A percentile compares a stretch with the other conserved stretches of the same genome.
These are phyloP conservation scores for Horisme vitalbata DNA, from an alignment of 2,888 invertebrate species.

Conservation along the genomic window DNA sequence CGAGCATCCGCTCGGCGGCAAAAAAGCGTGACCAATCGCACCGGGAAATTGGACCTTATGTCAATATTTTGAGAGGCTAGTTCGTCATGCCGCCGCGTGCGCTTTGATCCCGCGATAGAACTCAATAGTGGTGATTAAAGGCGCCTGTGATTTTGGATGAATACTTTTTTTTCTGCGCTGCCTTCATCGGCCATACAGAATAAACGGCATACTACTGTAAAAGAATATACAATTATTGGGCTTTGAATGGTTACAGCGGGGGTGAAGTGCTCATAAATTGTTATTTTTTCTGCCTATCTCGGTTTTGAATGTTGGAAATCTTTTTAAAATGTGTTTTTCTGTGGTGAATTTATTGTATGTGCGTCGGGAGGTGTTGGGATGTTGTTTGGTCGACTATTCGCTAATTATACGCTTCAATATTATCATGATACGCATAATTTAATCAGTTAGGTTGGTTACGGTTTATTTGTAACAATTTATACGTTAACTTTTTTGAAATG, in stretches of 20 bases:
- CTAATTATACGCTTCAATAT: conserved; percentile 68
- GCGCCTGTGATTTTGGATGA: conserved; percentile 82
- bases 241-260: conserved; percentile 82
- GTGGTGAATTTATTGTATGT: conserved; percentile 66
- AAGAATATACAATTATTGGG: conserved; percentile 83
- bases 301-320: conserved; percentile 62
- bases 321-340: conserved; percentile 71
- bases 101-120: conserved; percentile 81
- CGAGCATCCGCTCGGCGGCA: conserved; percentile 80
- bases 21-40: conserved; percentile 71
- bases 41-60: conserved; percentile 64
- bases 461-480: background rate
- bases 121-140: conserved; percentile 83
- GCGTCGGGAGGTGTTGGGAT: conserved; percentile 60
- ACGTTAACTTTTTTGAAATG: no score
- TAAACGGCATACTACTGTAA: conserved; percentile 81
- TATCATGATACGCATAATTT: conserved; percentile 24
- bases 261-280: conserved; percentile 82
- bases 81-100: conserved; percentile 63
- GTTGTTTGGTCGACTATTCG: conserved; percentile 56
- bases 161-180: conserved; percentile 71
- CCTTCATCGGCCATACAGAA: conserved; percentile 76
- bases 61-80: conserved; percentile 66
- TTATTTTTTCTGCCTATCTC: conserved; percentile 60
- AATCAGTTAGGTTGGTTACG: conserved; percentile 2